Evolutionary conservation across 2,888 invertebrate genomes (phyloP).

Genomic region (Aspidiotus destructor): DNA sequence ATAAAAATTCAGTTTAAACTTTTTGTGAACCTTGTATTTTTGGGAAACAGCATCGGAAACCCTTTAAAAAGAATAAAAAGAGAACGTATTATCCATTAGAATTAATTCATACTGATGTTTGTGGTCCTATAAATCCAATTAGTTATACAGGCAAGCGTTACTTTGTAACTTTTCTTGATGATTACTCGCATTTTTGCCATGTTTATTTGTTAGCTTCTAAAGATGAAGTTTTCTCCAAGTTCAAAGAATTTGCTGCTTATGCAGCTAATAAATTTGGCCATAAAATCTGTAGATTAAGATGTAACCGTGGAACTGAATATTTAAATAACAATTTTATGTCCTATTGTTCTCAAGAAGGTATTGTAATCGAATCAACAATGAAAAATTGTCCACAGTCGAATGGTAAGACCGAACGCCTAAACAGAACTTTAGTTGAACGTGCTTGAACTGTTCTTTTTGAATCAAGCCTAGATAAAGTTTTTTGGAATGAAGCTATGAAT

Average conservation of each 20-base stretch:
- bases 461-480: background rate
- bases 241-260: background rate
- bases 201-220: background rate
- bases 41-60: background rate
- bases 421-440: background rate
- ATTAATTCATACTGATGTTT: slow-evolving; percentile 5
- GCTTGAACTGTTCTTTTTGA: background rate
- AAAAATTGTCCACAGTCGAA: too few species aligned
- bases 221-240: slow-evolving; percentile 3
- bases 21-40: slow-evolving; percentile 9
- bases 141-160: background rate
- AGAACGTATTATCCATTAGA: background rate
- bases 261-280: slow-evolving; percentile 8
- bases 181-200: slow-evolving; percentile 7
- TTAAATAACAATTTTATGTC: background rate
- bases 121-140: slow-evolving; percentile 5
- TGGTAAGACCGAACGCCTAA: background rate
- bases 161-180: slow-evolving; percentile 2
- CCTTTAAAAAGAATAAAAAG: slow-evolving; percentile 5
- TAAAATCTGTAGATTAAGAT: background rate
- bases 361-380: background rate
- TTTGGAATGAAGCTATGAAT: background rate
- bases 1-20: background rate
- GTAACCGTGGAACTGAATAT: slow-evolving; percentile 6
- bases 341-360: background rate